Percentiles rank a stretch among this genome's conserved stretches.
Conservation (phyloP, 2,113 vertebrate genomes). For the Pollimyrus isidori region DNA sequence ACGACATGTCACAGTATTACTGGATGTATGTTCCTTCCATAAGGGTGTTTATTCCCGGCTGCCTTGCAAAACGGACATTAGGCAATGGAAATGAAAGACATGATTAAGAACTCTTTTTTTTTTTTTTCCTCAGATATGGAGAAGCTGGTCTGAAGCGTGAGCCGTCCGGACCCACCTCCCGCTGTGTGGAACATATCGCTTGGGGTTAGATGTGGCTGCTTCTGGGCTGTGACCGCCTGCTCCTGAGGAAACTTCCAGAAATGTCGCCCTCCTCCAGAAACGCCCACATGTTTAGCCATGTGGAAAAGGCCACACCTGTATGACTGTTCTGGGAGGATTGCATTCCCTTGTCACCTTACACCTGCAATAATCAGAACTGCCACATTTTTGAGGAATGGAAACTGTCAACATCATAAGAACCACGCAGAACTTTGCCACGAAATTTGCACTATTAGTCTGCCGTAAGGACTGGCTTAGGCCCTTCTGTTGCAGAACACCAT, state of each 20-base stretch:
- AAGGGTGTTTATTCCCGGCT: background rate
- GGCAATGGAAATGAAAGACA: background rate
- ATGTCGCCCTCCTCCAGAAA: background rate
- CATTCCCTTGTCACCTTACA: background rate
- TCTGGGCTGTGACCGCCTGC: background rate
- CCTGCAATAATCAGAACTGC: conserved; percentile 16
- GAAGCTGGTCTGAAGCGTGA: background rate
- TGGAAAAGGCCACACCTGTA: background rate
- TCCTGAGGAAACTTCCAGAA: background rate
- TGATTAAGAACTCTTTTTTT: background rate
- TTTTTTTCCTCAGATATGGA: conserved; percentile 2
- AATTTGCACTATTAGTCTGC: conserved; percentile 8
- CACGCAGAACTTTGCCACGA: background rate
- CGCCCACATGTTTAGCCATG: background rate
- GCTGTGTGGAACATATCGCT: background rate
- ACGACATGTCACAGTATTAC: background rate
- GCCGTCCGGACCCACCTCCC: background rate
- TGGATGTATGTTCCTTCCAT: background rate
- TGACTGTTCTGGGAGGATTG: background rate
- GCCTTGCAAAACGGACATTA: background rate
- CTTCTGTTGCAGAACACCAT: background rate
- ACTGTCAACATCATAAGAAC: background rate
- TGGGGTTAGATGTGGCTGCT: background rate
- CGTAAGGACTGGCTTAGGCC: background rate
- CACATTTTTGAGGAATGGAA: background rate